Evolutionary conservation across 2,797 vertebrate species (phyloP).

Genomic region (Protosalanx chinensis): DNA sequence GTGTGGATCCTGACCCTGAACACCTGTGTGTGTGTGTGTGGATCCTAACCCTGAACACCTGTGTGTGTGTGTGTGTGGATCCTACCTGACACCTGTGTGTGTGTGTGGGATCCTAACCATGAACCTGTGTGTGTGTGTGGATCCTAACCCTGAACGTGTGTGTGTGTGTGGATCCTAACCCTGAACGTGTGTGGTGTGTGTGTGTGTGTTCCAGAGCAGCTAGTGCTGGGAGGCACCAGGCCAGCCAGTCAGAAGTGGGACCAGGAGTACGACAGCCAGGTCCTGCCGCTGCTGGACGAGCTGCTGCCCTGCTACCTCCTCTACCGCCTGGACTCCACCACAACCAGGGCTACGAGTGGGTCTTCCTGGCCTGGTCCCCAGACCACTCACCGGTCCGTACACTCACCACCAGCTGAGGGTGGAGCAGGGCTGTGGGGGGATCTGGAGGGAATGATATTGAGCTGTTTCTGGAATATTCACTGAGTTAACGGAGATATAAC

Average conservation of each 20-base stretch:
- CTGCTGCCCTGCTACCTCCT: constrained; percentile 83
- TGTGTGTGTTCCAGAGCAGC: constrained; percentile 70
- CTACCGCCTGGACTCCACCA: constrained; percentile 85
- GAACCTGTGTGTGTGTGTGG: too few species aligned
- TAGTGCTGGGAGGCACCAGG: constrained; percentile 76
- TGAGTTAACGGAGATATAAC: not conserved
- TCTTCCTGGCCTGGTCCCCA: constrained; percentile 88
- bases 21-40: too few species aligned
- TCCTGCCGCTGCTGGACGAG: constrained; percentile 82
- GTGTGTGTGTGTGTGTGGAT: too few species aligned
- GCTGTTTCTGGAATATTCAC: too few species aligned
- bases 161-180: too few species aligned
- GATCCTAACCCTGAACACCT: too few species aligned
- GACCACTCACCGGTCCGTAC: constrained; percentile 83
- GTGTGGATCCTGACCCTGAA: too few species aligned
- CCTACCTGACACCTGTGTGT: too few species aligned
- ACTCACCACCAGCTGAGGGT: not conserved
- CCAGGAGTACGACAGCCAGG: constrained; percentile 79
- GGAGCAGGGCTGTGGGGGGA: not conserved
- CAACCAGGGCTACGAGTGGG: constrained; percentile 86
- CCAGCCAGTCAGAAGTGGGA: constrained; percentile 76
- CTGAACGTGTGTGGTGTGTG: too few species aligned
- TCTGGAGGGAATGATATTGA: not conserved
- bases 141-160: too few species aligned
- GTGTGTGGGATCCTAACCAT: too few species aligned